Evolutionary conservation across 2,888 invertebrate species (phyloP).

Genomic region (Dexiosoma caninum): DNA sequence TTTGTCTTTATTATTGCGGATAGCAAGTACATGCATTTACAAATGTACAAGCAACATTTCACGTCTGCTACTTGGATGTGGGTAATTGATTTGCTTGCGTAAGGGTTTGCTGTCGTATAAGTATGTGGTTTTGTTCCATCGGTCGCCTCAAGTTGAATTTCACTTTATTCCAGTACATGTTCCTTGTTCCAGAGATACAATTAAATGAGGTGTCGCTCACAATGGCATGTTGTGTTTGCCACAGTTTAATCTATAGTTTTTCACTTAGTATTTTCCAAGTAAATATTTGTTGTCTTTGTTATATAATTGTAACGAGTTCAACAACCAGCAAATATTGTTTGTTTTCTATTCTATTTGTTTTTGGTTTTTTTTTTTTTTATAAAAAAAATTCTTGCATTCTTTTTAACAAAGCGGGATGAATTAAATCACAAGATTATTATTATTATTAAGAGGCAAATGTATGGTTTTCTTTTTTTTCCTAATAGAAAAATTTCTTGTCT

Average conservation of each 20-base stretch:
- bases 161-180: neutral
- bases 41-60: neutral
- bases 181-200: conserved; percentile 39
- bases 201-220: conserved; percentile 58
- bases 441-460: too few relatives aligned
- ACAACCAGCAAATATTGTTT: conserved; percentile 4
- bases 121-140: neutral
- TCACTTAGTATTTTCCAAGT: conserved; percentile 33
- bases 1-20: conserved; percentile 14
- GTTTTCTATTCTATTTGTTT: neutral
- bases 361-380: neutral
- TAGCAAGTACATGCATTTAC: neutral
- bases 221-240: conserved; percentile 52
- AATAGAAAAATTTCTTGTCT: neutral
- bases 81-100: conserved; percentile 39
- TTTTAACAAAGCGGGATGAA: conserved; percentile 13
- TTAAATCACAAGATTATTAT: conserved; percentile 15
- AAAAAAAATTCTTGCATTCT: neutral
- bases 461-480: neutral
- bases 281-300: conserved; percentile 19
- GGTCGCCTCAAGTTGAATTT: conserved; percentile 16
- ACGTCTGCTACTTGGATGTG: conserved; percentile 27
- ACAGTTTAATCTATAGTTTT: conserved; percentile 50
- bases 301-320: conserved; percentile 47
- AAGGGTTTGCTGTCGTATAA: neutral